Conservation (phyloP, 2,797 vertebrate genomes). For the Anas bernieri region DNA sequence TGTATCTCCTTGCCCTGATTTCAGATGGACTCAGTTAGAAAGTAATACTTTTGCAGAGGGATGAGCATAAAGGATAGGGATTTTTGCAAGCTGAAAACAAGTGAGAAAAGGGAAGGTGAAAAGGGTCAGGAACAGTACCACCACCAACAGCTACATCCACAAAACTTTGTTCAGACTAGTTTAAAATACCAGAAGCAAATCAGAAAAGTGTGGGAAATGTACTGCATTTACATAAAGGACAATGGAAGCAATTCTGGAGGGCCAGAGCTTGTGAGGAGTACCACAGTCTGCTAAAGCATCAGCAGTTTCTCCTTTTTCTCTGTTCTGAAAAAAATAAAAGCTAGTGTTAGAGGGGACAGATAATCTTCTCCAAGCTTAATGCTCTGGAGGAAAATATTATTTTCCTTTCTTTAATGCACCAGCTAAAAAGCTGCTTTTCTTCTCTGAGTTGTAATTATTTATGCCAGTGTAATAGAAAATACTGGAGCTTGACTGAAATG, state of each 20-base stretch:
- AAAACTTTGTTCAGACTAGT: background rate
- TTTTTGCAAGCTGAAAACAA: background rate
- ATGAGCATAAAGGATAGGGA: background rate
- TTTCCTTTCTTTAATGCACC: conserved; percentile 4
- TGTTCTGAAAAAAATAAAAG: background rate
- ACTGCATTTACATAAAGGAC: fast-evolving
- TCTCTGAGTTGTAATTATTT: background rate
- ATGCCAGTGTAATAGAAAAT: background rate
- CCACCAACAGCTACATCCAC: background rate
- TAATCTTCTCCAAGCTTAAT: background rate
- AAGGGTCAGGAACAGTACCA: background rate
- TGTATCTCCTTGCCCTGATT: background rate
- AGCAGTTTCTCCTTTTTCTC: background rate
- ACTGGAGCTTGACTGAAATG: conserved; percentile 6
- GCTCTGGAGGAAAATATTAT: background rate
- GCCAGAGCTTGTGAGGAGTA: background rate
- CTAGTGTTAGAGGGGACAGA: background rate
- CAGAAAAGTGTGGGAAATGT: background rate
- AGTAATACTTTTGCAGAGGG: background rate
- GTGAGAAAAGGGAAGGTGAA: background rate
- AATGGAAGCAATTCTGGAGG: background rate
- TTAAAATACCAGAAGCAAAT: background rate
- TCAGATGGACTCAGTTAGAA: background rate
- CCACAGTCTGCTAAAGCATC: background rate
- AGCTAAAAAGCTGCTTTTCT: conserved; percentile 37